Base-by-base conservation (phyloP, 1,140 invertebrate species). In the Parapsyche elsis region DNA sequence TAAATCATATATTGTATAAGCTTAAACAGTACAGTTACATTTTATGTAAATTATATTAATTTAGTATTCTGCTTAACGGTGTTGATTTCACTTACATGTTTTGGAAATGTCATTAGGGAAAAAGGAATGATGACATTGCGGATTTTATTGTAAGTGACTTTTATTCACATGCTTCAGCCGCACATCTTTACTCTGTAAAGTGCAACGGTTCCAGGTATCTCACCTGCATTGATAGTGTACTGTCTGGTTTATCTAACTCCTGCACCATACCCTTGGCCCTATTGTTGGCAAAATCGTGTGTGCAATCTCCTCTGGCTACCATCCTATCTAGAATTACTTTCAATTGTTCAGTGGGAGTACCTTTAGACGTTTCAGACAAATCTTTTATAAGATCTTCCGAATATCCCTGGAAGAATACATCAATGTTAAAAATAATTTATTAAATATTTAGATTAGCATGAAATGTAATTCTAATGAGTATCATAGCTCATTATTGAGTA, bases 321-420 rank as follows among this genome's bases (percentile, higher is more conserved):
- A 91, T 88, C 81, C 90, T 90, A 23, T 86, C 84, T 10, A 91
- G 83, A 0, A 90, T 86, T 67, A 87, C 83, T 26, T 84, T 84
- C 38, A 91, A 86, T 80, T 91, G 91, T 12, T 86, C 86, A 0
- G 87, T 84, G 0, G 90, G 88, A 0, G 89, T 88, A 4, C 87
- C 88, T 30, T 83, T 86, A 0, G 90, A 90, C 0, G 86, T 87
- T 0, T 89, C 88, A 1, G 85, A 85, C 0, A 91, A 84, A 12
- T 86, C 84, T 78, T 86, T 86, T 81, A 91, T 85, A 5, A 91
- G 86, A 7, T 85, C 84, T 0, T 87, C 86, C 5, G 88, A 87
- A 83, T 89, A 91, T 24, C 91, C 91, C 90, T 91, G 85, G 24
- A 89, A 86, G 0, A 61, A 24, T 12, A 53, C n/a, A n/a, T n/a